Base-by-base conservation (phyloP, 2,797 vertebrate species). In the Dendrocincla tyrannina region DNA sequence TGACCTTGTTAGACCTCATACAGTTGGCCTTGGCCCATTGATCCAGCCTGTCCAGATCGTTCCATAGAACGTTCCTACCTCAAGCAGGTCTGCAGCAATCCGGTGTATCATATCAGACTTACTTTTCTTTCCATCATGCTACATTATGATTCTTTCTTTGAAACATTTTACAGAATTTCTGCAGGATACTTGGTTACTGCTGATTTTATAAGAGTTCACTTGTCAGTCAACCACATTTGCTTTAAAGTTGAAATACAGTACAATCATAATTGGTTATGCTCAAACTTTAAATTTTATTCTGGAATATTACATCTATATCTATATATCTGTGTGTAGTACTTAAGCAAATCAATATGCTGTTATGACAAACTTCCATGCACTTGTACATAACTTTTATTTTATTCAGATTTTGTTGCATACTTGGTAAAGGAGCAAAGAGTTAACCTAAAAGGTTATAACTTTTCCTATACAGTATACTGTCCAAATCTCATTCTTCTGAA, bases 1-100 rank as follows among this genome's bases (percentile, higher is more conserved):
- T 62, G 35, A 4, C 55, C 18, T 42, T 68, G 10, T 55, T 49
- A 10, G 28, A 37, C 25, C 18, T 82, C 41, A 33, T 55, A 30
- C 39, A 8, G 1, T 1, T 25, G 20, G 17, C 55, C 35, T 49
- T 27, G 46, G 32, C 1, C 0, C 23, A 17, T 23, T 0, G 0
- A 62, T 56, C 32, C 16, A 62, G 16, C 32, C 42, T 28, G 16
- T 30, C 22, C 41, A 53, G n/a, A 35, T 35, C 17, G 10, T 27
- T 16, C 30, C 66, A 17, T 18, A 74, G 30, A 75, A 17, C 30
- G 47, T 75, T 82, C 5, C 18, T 69, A 35, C 13, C 27, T 49
- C 56, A 20, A 37, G 41, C 13, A 68, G 18, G 28, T 17, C 7
- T 62, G 35, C 63, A 62, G 32, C 35, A 62, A 82, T 55, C 12